Conservation (phyloP, 1,140 invertebrate genomes). For the Trichonephila inaurata region DNA sequence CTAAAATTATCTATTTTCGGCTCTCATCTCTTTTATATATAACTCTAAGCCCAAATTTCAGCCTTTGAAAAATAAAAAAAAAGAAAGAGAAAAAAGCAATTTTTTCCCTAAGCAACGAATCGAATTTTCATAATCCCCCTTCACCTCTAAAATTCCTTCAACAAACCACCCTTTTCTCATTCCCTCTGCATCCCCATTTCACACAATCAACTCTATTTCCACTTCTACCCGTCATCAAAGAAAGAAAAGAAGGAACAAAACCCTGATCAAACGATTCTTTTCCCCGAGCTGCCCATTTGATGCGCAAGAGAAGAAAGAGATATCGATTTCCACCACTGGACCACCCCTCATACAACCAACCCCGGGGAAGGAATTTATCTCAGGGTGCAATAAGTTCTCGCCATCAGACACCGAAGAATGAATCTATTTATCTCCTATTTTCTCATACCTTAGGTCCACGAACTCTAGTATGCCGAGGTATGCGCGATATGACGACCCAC, state of each 20-base stretch:
- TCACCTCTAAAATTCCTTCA: neutral
- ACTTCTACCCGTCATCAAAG: slow-evolving; percentile 3
- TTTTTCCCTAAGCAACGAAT: neutral
- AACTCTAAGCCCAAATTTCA: neutral
- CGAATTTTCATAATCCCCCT: neutral
- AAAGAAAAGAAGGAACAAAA: slow-evolving; percentile 6
- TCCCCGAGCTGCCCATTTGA: neutral
- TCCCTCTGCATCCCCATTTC: neutral
- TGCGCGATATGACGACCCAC: neutral
- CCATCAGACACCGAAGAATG: neutral
- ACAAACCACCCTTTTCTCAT: neutral
- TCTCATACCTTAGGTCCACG: neutral
- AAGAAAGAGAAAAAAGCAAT: neutral
- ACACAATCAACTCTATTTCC: neutral
- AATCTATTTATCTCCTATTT: neutral
- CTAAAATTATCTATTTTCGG: too few species aligned
- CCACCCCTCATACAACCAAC: neutral
- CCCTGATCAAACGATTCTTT: neutral
- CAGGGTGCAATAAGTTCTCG: neutral
- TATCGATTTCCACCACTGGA: slow-evolving; percentile 7
- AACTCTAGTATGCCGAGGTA: neutral
- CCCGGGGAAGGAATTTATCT: neutral
- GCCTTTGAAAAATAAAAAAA: neutral
- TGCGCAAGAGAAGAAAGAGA: neutral
- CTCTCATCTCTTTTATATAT: too few species aligned